A percentile compares a stretch with the other conserved stretches of the same genome.
phyloP scores from a whole-genome alignment of 30 jellyfish, hydroid and myxozoan genomes.

The Aurelia sp. region DNA sequence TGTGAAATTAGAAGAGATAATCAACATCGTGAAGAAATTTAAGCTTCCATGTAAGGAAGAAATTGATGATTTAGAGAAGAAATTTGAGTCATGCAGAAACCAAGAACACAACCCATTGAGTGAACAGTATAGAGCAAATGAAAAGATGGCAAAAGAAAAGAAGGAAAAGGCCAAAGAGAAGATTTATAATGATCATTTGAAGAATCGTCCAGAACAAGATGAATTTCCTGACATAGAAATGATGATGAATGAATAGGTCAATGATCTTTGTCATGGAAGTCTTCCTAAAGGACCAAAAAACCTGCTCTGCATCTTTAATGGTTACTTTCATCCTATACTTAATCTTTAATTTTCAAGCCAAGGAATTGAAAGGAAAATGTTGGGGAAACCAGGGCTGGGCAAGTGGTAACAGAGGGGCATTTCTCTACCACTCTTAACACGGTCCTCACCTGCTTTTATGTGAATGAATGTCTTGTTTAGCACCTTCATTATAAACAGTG shows the following conservation, averaged over 20 bases:
- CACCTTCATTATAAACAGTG: too few species aligned
- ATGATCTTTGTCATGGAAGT: too few species aligned
- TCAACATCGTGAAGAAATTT: conserved; percentile 55
- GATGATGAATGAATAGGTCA: conserved; percentile 5
- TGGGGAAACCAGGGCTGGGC: too few species aligned
- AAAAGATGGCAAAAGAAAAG: conserved; percentile 58
- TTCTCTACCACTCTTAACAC: too few species aligned
- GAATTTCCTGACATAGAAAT: conserved; percentile 30
- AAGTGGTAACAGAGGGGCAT: too few species aligned
- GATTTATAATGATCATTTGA: conserved; percentile 21
- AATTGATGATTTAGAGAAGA: conserved; percentile 43
- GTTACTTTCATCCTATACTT: too few species aligned
- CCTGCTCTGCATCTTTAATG: too few species aligned
- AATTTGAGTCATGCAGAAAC: conserved; percentile 69
- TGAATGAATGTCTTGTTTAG: too few species aligned
- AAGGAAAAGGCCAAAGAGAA: conserved; percentile 70
- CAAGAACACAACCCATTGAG: conserved; percentile 87
- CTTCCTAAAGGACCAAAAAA: too few species aligned
- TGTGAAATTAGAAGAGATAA: conserved; percentile 48
- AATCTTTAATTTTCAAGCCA: too few species aligned
- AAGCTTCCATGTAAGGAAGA: conserved; percentile 64
- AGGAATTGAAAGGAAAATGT: too few species aligned
- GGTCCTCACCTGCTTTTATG: too few species aligned
- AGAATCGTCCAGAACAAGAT: conserved; percentile 5
- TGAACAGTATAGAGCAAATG: conserved; percentile 71